Percentiles rank a stretch among this genome's conserved stretches.
phyloP scores from a whole-genome alignment of 2,888 invertebrate species.

The Trichacis sp. region DNA sequence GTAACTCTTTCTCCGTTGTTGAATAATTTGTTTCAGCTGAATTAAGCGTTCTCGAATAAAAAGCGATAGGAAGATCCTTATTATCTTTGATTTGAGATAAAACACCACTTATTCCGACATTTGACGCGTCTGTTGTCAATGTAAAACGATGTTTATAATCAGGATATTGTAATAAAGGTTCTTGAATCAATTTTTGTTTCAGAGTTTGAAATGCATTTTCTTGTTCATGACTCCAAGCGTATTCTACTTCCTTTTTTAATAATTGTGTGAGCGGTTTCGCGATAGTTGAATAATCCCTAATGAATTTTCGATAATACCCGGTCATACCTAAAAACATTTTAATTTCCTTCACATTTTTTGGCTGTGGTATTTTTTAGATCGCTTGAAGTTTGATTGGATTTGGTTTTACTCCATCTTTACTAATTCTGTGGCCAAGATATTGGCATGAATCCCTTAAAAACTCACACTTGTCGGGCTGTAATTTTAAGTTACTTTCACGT shows the following conservation, averaged over 20 bases:
- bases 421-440: neutral
- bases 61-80: slow-evolving; percentile 15
- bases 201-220: slow-evolving; percentile 11
- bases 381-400: slow-evolving; percentile 45
- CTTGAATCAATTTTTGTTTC: neutral
- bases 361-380: slow-evolving; percentile 29
- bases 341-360: slow-evolving; percentile 29
- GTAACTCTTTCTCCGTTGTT: too few species aligned
- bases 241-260: slow-evolving; percentile 18
- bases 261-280: slow-evolving; percentile 27
- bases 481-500: neutral
- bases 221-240: slow-evolving; percentile 13
- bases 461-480: too few species aligned
- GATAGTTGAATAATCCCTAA: slow-evolving; percentile 30
- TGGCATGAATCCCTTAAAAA: too few species aligned
- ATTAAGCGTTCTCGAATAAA: slow-evolving; percentile 8
- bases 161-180: slow-evolving; percentile 18
- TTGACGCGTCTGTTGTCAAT: slow-evolving; percentile 17
- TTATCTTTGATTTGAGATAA: slow-evolving; percentile 12
- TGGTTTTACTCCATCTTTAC: slow-evolving; percentile 41
- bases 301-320: slow-evolving; percentile 41
- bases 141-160: slow-evolving; percentile 11
- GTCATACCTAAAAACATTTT: slow-evolving; percentile 35
- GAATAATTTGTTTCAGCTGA: slow-evolving; percentile 19
- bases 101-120: slow-evolving; percentile 11